Conservation (phyloP, 2,797 vertebrate genomes). For the Nannoperca obscura region DNA sequence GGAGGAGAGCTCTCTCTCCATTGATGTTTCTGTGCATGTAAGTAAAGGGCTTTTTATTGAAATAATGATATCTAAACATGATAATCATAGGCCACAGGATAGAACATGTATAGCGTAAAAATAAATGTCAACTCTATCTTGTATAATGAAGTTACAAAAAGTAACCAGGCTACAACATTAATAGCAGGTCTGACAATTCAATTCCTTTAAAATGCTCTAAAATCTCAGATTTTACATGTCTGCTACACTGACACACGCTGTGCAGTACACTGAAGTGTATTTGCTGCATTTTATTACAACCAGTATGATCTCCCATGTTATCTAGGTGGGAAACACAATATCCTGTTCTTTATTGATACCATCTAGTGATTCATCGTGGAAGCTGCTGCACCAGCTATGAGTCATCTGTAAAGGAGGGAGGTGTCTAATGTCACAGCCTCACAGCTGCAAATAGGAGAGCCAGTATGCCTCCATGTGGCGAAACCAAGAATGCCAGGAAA, state of each 20-base stretch:
- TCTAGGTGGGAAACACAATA: slow-evolving; percentile 70
- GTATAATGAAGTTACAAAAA: background rate
- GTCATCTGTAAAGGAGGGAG: slow-evolving; percentile 70
- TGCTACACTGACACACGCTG: slow-evolving; percentile 14
- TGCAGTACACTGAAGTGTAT: background rate
- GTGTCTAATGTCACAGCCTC: slow-evolving; percentile 48
- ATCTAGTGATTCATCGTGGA: slow-evolving; percentile 71
- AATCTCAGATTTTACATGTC: background rate
- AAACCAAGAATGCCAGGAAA: slow-evolving; percentile 18
- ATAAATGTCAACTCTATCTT: background rate
- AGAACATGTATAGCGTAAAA: slow-evolving; percentile 1
- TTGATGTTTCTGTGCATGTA: slow-evolving; percentile 55
- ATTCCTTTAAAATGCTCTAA: slow-evolving; percentile 10
- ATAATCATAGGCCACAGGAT: slow-evolving; percentile 3
- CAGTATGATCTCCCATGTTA: slow-evolving; percentile 38
- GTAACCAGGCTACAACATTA: background rate
- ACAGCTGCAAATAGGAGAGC: slow-evolving; percentile 35
- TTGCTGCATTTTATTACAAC: slow-evolving; percentile 41
- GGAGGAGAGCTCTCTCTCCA: slow-evolving; percentile 50
- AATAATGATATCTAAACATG: slow-evolving; percentile 6
- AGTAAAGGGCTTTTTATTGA: slow-evolving; percentile 31
- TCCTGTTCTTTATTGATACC: slow-evolving; percentile 72
- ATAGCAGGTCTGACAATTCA: slow-evolving; percentile 1
- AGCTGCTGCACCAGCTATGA: slow-evolving; percentile 74
- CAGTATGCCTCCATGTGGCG: slow-evolving; percentile 69